Evolutionary conservation across 2,797 vertebrate species (phyloP), one percentile per base, ranked within the genome.

Genomic region (Hylomyscus alleni): DNA sequence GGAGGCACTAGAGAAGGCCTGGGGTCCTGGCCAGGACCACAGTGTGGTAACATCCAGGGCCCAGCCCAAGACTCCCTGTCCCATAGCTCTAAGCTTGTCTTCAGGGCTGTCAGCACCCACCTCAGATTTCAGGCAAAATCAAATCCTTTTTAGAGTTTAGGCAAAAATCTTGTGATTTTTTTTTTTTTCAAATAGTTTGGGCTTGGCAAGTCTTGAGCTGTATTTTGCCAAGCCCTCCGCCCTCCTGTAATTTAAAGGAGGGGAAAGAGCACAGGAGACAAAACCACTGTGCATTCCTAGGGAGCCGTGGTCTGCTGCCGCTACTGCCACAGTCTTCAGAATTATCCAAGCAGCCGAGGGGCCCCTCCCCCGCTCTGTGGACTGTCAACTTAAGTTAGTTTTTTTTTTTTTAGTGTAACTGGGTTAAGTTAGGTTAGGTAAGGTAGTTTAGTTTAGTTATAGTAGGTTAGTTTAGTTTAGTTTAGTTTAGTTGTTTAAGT

Each of bases 161-260:
- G 83, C 83, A 95, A 93, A 95, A 90, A 40, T 78, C 94, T 84
- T 62, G 20, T 60, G 54, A 22, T 86, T 80, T 81, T 92, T 92
- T 90, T 84, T n/a, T 47, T 83, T 87, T 75, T 26, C 94, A 94
- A 72, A 97, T 93, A 97, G 82, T 95, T 93, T 93, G 95, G 96
- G 97, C 67, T 96, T 98, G 97, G 97, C 96, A 95, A 86, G 72
- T 81, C 58, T 73, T n/a, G 8, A 17, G 19, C 34, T 13, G 13
- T 3, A 13, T 65, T 94, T 29, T 77, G 95, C 97, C 97, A 96
- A 95, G 76, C 13, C 3, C 62, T 90, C 95, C 91, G 37, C 50
- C 76, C 86, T 95, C 95, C 96, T 96, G 12, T 96, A 96, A 97
- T 97, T 97, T 96, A 91, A 91, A 93, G 86, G 47, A 93, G 89